These are phyloP conservation scores for Rhopalosiphum padi DNA, from an alignment of 1,140 invertebrate genomes.

Conservation along the genomic window DNA sequence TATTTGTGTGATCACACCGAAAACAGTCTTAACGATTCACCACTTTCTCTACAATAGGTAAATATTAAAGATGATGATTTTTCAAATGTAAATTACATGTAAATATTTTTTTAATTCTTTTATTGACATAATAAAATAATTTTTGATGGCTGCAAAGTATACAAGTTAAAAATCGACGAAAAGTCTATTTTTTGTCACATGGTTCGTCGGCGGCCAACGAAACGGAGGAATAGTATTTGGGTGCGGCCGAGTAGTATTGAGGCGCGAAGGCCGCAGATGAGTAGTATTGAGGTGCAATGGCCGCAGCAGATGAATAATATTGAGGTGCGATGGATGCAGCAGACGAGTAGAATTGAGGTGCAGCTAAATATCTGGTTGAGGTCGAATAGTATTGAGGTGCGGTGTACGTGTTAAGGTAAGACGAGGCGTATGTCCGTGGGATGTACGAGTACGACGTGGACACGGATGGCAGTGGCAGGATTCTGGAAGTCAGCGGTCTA, in stretches of 20 bases:
- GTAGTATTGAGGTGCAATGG: too few species aligned
- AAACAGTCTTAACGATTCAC: neutral
- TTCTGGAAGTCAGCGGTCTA: neutral
- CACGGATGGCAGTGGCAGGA: neutral
- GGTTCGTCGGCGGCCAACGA: neutral
- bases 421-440: neutral
- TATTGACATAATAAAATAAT: neutral
- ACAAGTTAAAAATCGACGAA: neutral
- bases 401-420: neutral
- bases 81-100: neutral
- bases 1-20: neutral
- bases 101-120: neutral
- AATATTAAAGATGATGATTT: neutral
- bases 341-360: neutral
- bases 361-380: too few species aligned
- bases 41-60: neutral
- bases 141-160: neutral
- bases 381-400: too few species aligned
- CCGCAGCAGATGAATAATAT: neutral
- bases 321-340: neutral
- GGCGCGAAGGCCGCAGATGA: too few species aligned
- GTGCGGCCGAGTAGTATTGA: too few species aligned
- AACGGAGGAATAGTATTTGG: neutral
- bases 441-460: neutral
- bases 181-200: constrained; percentile 2